Base-by-base conservation (phyloP, 2,888 invertebrate genomes). In the Clistopyga incitator region DNA sequence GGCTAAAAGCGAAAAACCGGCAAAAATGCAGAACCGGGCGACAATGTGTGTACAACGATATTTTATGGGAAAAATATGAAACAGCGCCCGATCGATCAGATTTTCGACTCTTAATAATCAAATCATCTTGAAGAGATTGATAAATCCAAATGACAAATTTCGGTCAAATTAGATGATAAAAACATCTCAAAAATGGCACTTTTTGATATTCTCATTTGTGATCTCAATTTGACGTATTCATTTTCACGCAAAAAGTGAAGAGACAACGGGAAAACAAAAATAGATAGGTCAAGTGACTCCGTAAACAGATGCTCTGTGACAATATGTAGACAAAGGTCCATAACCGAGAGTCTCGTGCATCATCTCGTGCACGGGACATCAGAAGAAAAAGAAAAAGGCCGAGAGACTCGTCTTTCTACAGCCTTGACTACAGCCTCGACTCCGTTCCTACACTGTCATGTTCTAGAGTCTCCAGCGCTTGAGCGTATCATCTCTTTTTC, bases 381-480 rank as follows among this genome's bases (percentile, higher is more conserved):
- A 50, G 56, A 56, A 45, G 54, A 59, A 70, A 45, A 70, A 38
- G 54, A 75, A 52, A 64, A 67, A 72, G 72, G 70, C 50, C 81
- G 79, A 59, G 50, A 42, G 18, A 23, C 67, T 64, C 86, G 88
- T 88, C 89, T 90, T 88, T 90, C 88, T 67, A 88, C 88, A 90
- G 88, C 90, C 90, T 90, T 90, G 90, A 90, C 90, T 88, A 88
- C 87, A 89, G 89, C 88, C 89, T 90, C 89, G 86, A 86, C 68
- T 50, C 8, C 76, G 50, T 25, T 70, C 29, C 71, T 75, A 61
- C 50, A 61, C 75, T 52, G 64, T 82, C 42, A 8, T 18, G 8
- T 15, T 20, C 18, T 34, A 2, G 47, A 47, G 20, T 25, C 50
- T 65, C n/a, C 18, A 25, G 52, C 11, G 25, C 38, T n/a, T 34